Evolutionary conservation across 2,888 invertebrate genomes (phyloP).

Genomic region (Diaprepes abbreviatus): DNA sequence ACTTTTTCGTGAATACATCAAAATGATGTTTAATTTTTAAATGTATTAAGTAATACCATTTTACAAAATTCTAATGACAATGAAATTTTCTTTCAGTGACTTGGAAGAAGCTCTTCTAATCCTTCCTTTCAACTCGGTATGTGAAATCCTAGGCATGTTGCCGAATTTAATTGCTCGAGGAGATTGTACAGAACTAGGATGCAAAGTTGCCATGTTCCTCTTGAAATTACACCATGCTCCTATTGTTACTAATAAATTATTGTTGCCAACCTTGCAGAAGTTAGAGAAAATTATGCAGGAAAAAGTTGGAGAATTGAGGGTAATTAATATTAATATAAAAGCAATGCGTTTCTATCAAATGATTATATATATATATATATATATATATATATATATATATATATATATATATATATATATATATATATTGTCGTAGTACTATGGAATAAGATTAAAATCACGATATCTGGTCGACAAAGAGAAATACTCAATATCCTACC

Average conservation of each 20-base stretch:
- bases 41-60: too few species aligned
- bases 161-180: conserved; percentile 77
- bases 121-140: conserved; percentile 86
- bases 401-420: too few species aligned
- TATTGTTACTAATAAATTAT: conserved; percentile 78
- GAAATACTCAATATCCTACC: too few species aligned
- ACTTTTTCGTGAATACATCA: too few species aligned
- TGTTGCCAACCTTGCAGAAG: conserved; percentile 77
- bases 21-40: too few species aligned
- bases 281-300: conserved; percentile 72
- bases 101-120: conserved; percentile 90
- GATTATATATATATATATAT: too few species aligned
- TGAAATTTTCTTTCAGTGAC: conserved; percentile 74
- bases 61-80: neutral
- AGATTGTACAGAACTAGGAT: conserved; percentile 82
- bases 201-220: conserved; percentile 83
- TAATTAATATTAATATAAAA: conserved; percentile 65
- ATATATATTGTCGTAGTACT: too few species aligned
- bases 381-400: too few species aligned
- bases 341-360: too few species aligned
- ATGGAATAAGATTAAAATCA: too few species aligned
- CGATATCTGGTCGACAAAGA: too few species aligned
- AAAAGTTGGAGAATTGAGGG: conserved; percentile 74
- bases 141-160: conserved; percentile 81
- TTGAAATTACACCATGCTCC: conserved; percentile 84